Evolutionary conservation across 2,888 invertebrate genomes (phyloP).

Genomic region (Pollenia labialis): DNA sequence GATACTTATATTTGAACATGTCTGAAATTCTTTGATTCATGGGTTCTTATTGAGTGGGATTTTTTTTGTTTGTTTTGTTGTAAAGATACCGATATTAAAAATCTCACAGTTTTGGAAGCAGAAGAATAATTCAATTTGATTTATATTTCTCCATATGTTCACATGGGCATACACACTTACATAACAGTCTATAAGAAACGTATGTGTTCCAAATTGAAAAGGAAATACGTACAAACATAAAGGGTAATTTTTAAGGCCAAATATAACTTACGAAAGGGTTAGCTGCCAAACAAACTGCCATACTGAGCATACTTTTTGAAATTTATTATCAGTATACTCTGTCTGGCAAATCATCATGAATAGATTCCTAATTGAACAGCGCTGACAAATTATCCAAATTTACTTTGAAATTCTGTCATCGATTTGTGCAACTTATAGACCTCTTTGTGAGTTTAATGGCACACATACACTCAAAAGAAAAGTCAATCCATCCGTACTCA

Average conservation of each 20-base stretch:
- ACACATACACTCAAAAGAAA: no score
- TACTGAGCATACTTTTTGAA: no score
- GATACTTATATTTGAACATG: conserved; percentile 29
- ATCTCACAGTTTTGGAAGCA: conserved; percentile 35
- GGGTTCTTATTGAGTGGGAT: conserved; percentile 63
- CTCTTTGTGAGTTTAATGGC: no score
- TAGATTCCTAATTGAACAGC: no score
- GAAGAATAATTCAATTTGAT: conserved; percentile 49
- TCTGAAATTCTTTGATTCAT: conserved; percentile 61
- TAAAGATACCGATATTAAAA: conserved; percentile 47
- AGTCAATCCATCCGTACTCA: no score
- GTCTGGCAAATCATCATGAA: no score
- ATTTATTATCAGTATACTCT: no score
- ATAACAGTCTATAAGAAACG: neutral
- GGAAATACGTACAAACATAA: conserved; percentile 52
- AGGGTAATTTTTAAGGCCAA: conserved; percentile 10
- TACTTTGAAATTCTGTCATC: no score
- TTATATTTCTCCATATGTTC: conserved; percentile 18
- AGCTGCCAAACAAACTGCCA: no score
- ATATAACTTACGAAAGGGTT: neutral
- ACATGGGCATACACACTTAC: conserved; percentile 23
- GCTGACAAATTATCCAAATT: no score
- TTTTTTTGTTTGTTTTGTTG: conserved; percentile 36
- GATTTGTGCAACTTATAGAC: no score
- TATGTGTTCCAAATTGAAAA: conserved; percentile 28